phyloP scores from a whole-genome alignment of 2,797 vertebrate species.

The Gouania willdenowi region DNA sequence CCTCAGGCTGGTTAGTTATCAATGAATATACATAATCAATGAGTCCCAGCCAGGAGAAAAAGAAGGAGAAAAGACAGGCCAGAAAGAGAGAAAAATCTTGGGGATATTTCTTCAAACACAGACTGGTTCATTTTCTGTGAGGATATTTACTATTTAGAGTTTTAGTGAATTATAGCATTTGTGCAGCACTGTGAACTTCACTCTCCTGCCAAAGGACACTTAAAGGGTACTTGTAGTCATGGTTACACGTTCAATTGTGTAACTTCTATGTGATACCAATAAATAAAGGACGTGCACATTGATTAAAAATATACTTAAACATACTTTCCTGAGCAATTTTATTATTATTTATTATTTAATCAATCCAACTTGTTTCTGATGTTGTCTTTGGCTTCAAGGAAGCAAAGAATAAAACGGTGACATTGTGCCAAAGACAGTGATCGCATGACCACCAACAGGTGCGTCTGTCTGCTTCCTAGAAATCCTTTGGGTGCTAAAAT shows the following conservation, averaged over 20 bases:
- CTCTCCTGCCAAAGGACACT: too few species aligned
- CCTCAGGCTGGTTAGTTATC: slow-evolving; percentile 24
- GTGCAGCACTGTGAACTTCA: too few species aligned
- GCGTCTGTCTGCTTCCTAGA: slow-evolving; percentile 18
- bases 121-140: too few species aligned
- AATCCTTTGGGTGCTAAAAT: slow-evolving; percentile 55
- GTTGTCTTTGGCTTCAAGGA: slow-evolving; percentile 1
- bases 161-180: too few species aligned
- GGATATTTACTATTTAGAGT: too few species aligned
- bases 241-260: too few species aligned
- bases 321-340: too few species aligned
- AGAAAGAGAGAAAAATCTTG: neutral
- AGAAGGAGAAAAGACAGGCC: neutral
- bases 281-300: too few species aligned
- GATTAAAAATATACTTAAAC: too few species aligned
- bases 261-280: too few species aligned
- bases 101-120: too few species aligned
- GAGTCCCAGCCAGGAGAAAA: slow-evolving; percentile 11
- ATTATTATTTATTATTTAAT: neutral
- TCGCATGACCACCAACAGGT: slow-evolving; percentile 46
- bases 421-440: slow-evolving; percentile 46
- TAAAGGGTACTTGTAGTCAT: too few species aligned
- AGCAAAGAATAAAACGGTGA: slow-evolving; percentile 26
- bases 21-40: slow-evolving; percentile 38
- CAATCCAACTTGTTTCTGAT: neutral